A percentile compares a stretch with the other conserved stretches of the same genome.
Conservation (phyloP, 2,888 invertebrate species). For the Xanthorhoe designata region DNA sequence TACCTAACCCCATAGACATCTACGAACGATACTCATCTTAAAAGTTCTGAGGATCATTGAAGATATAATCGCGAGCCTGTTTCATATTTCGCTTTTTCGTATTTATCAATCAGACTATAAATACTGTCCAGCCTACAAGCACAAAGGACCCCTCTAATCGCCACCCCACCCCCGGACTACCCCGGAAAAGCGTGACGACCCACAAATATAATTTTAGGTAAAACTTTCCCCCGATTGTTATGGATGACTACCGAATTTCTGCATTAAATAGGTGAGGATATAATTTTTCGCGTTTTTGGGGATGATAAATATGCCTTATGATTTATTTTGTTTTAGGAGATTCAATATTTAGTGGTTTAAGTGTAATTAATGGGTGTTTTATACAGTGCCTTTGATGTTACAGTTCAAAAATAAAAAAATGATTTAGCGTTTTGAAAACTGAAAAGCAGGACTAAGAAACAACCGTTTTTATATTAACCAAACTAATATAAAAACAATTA, state of each 20-base stretch:
- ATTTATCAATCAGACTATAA: conserved; percentile 57
- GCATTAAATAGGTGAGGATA: conserved; percentile 66
- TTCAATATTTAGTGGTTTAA: conserved; percentile 19
- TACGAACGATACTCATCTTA: too few species aligned
- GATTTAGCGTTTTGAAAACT: too few species aligned
- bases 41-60: too few species aligned
- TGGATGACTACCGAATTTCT: conserved; percentile 71
- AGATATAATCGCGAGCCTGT: too few species aligned
- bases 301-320: conserved; percentile 47
- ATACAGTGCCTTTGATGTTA: neutral
- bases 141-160: conserved; percentile 81
- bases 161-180: conserved; percentile 55
- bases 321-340: conserved; percentile 34
- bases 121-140: conserved; percentile 67
- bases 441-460: too few species aligned
- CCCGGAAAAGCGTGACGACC: conserved; percentile 85
- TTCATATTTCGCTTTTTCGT: too few species aligned
- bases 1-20: too few species aligned
- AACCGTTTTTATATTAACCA: too few species aligned
- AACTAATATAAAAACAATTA: too few species aligned
- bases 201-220: conserved; percentile 85
- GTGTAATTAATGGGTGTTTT: conserved; percentile 5
- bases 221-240: conserved; percentile 79
- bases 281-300: conserved; percentile 48
- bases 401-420: too few species aligned